These are phyloP conservation scores for Calliphora vicina DNA, from an alignment of 1,140 invertebrate genomes.

Conservation along the genomic window DNA sequence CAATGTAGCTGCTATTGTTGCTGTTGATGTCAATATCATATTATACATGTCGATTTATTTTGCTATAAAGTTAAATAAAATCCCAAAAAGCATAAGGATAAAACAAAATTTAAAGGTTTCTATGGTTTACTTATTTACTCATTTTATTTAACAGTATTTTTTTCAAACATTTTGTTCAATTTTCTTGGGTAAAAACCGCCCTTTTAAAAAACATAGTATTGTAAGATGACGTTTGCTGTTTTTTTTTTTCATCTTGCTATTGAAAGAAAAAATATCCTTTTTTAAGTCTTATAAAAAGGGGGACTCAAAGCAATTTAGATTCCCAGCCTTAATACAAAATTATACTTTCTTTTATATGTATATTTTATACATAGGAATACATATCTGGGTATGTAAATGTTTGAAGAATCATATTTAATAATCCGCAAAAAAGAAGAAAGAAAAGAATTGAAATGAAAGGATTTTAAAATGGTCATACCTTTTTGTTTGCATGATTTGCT, in stretches of 20 bases:
- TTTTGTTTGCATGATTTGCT: conserved; percentile 3
- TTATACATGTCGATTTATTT: conserved; percentile 6
- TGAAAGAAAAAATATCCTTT: background rate
- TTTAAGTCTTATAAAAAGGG: background rate
- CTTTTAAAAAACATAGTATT: background rate
- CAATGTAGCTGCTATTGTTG: no score
- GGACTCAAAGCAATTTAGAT: background rate
- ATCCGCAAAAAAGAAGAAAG: background rate
- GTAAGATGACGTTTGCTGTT: background rate
- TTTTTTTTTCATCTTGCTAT: background rate
- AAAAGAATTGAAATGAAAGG: background rate
- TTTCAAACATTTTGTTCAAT: background rate
- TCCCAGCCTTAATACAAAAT: background rate
- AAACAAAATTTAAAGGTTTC: background rate
- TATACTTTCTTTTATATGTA: background rate
- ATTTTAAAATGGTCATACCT: background rate
- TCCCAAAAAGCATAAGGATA: background rate
- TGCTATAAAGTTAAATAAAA: background rate
- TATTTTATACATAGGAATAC: no score
- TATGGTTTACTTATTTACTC: background rate
- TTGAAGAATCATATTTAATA: background rate
- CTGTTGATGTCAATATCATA: background rate
- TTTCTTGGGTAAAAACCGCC: background rate
- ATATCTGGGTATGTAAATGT: background rate
- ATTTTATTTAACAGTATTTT: background rate